A percentile compares a stretch with the other conserved stretches of the same genome.
These are phyloP conservation scores for Catajapyx aquilonaris DNA, from an alignment of 1,140 invertebrate genomes.

Conservation along the genomic window DNA sequence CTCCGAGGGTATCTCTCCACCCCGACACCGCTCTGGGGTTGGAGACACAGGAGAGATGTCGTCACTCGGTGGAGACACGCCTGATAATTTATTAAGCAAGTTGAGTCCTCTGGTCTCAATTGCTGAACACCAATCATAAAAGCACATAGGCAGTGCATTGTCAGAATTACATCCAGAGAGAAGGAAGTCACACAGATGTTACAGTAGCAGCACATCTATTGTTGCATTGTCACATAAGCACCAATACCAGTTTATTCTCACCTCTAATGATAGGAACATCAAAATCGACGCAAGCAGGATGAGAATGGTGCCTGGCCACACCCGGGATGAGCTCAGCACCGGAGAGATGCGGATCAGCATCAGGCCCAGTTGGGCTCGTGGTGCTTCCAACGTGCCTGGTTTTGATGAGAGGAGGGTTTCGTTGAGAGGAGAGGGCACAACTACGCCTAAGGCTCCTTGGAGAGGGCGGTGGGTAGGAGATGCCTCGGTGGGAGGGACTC, in stretches of 20 bases:
- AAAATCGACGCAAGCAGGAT: constrained; percentile 17
- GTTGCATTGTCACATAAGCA: too few relatives aligned
- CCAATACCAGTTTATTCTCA: too few relatives aligned
- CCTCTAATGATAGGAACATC: constrained; percentile 22
- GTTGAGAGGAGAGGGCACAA: constrained; percentile 40
- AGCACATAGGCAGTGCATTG: too few relatives aligned
- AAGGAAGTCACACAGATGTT: too few relatives aligned
- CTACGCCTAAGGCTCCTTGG: constrained; percentile 42
- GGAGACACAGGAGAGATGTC: constrained; percentile 9
- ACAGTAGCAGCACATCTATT: too few relatives aligned
- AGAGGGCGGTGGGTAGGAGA: constrained; percentile 53
- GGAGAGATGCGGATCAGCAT: neutral
- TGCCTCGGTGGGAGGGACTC: constrained; percentile 31
- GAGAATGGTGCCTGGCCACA: constrained; percentile 5
- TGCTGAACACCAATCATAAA: too few relatives aligned
- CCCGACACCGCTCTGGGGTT: constrained; percentile 6
- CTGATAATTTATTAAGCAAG: too few relatives aligned
- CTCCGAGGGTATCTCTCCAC: constrained; percentile 2
- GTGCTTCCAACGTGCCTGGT: constrained; percentile 28
- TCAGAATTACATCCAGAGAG: too few relatives aligned
- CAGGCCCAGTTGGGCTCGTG: constrained; percentile 8
- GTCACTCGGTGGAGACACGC: constrained; percentile 15
- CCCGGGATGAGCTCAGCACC: constrained; percentile 6
- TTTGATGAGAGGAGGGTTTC: constrained; percentile 51
- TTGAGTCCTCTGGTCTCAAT: too few relatives aligned